Conservation (phyloP, 1,140 invertebrate species). For the Platyscapa corneri region DNA sequence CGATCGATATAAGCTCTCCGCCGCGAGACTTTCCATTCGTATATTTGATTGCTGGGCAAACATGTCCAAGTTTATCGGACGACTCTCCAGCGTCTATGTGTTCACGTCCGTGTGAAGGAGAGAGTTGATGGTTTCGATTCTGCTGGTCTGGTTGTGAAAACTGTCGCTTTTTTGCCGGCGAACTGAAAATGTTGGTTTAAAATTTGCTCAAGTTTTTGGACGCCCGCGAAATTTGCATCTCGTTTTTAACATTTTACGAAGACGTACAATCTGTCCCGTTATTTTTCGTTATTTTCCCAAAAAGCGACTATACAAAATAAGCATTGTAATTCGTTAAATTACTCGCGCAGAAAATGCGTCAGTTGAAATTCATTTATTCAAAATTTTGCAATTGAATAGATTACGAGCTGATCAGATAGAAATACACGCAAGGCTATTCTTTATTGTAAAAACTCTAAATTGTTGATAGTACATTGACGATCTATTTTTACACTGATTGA, state of each 20-base stretch:
- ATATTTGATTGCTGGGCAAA: slow-evolving; percentile 74
- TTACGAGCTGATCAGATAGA: too few species aligned
- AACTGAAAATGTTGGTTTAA: not conserved
- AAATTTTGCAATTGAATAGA: not conserved
- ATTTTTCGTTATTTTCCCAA: not conserved
- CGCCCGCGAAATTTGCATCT: not conserved
- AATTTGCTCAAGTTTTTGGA: not conserved
- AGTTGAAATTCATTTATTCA: not conserved
- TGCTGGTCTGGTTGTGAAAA: not conserved
- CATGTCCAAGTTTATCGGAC: slow-evolving; percentile 71
- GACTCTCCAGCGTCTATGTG: slow-evolving; percentile 34
- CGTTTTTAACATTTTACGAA: not conserved
- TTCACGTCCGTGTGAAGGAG: too few species aligned
- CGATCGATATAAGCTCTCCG: slow-evolving; percentile 51
- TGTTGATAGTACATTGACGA: not conserved
- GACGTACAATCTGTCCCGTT: not conserved
- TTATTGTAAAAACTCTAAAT: not conserved
- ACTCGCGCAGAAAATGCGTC: not conserved
- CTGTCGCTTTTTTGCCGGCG: not conserved
- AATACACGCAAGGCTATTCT: not conserved
- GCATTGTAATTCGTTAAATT: not conserved
- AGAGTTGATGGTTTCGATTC: slow-evolving; percentile 5
- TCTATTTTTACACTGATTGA: not conserved
- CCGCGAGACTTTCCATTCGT: slow-evolving; percentile 72
- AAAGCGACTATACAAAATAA: not conserved